A percentile compares a stretch with the other conserved stretches of the same genome.
Evolutionary conservation across 1,140 invertebrate species (phyloP).

Genomic region (Manduca sexta): DNA sequence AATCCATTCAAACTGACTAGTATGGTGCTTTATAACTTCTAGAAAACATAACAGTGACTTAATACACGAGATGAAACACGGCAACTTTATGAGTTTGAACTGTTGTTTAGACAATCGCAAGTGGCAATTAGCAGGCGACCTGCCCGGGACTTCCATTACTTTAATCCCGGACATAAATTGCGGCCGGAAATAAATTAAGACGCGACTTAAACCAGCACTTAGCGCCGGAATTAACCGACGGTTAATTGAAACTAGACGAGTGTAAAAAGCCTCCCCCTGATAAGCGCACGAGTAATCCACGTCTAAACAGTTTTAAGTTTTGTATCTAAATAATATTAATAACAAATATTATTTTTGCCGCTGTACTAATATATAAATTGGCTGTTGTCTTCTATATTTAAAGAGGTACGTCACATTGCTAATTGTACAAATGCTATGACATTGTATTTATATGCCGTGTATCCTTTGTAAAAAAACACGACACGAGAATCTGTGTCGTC

Average conservation of each 20-base stretch:
- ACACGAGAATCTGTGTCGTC: no score
- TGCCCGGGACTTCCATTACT: constrained; percentile 40
- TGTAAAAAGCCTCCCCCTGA: constrained; percentile 45
- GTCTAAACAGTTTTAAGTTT: constrained; percentile 55
- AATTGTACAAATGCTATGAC: no score
- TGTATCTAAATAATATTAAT: no score
- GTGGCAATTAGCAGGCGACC: constrained; percentile 42
- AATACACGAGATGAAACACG: constrained; percentile 9
- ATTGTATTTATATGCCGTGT: no score
- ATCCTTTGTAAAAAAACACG: no score
- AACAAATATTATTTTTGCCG: no score
- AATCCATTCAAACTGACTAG: no score
- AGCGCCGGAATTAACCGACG: constrained; percentile 51
- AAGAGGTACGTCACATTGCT: no score
- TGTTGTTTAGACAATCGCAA: constrained; percentile 46
- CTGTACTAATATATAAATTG: no score
- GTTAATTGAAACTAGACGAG: constrained; percentile 62
- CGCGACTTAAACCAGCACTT: constrained; percentile 52
- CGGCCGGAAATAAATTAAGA: constrained; percentile 53
- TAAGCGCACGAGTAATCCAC: constrained; percentile 49
- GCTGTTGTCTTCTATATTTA: no score
- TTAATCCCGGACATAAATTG: constrained; percentile 57
- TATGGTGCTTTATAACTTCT: no score
- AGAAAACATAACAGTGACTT: no score
- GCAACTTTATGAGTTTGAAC: constrained; percentile 8